Evolutionary conservation across 2,888 invertebrate species (phyloP).

Genomic region (Liopterus haemorrhoidalis): DNA sequence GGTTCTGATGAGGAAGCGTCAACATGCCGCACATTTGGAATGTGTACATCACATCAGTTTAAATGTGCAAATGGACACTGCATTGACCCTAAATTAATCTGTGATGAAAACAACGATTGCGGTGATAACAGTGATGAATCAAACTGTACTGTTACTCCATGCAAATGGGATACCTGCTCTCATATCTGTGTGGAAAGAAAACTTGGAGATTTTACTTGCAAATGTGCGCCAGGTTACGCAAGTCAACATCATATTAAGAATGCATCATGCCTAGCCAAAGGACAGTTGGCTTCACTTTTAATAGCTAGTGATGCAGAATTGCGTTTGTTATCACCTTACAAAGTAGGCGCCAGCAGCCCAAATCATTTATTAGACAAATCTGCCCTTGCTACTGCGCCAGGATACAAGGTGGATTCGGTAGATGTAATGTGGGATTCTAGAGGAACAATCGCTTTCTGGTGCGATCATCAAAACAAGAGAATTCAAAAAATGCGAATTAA

Average conservation of each 20-base stretch:
- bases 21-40: constrained; percentile 29
- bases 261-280: constrained; percentile 54
- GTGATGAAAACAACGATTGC: constrained; percentile 55
- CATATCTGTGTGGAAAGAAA: constrained; percentile 67
- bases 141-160: constrained; percentile 45
- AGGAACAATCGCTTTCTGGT: constrained; percentile 45
- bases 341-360: constrained; percentile 47
- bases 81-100: constrained; percentile 51
- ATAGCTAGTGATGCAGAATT: constrained; percentile 59
- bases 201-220: constrained; percentile 50
- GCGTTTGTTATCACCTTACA: constrained; percentile 58
- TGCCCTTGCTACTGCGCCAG: constrained; percentile 38
- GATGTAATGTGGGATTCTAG: constrained; percentile 46
- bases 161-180: constrained; percentile 69
- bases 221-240: constrained; percentile 61
- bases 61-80: constrained; percentile 51
- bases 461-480: constrained; percentile 46
- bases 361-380: constrained; percentile 38
- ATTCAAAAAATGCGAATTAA: constrained; percentile 44
- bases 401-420: constrained; percentile 51
- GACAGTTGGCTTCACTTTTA: constrained; percentile 55
- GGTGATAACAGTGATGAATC: constrained; percentile 47
- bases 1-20: constrained; percentile 55
- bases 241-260: constrained; percentile 47
- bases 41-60: constrained; percentile 43